These are phyloP conservation scores for Copidosoma floridanum DNA, from an alignment of 1,140 invertebrate genomes.

Conservation along the genomic window DNA sequence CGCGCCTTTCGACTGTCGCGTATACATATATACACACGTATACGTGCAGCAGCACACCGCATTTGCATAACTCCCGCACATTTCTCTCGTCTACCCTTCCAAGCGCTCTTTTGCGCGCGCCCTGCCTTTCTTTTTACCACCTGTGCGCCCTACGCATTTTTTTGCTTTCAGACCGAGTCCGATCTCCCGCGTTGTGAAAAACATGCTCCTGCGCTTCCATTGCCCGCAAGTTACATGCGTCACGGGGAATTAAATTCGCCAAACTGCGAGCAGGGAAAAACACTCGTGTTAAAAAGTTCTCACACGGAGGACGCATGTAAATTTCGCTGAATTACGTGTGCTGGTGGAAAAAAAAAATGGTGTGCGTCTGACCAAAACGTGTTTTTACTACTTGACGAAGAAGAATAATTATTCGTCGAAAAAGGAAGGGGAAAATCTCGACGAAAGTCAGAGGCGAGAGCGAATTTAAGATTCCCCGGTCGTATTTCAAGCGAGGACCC, in stretches of 20 bases:
- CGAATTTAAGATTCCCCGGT: not conserved
- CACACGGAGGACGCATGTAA: no score
- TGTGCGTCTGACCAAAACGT: slow-evolving; percentile 5
- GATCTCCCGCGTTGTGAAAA: slow-evolving; percentile 1
- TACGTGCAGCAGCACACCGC: not conserved
- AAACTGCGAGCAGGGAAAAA: no score
- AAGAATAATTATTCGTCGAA: not conserved
- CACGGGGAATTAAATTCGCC: not conserved
- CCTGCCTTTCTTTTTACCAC: not conserved
- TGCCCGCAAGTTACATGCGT: no score
- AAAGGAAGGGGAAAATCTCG: not conserved
- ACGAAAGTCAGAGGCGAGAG: not conserved
- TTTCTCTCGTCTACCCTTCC: not conserved
- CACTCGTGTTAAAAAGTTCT: no score
- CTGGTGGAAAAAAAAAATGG: no score
- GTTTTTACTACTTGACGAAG: slow-evolving; percentile 9
- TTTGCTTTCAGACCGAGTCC: not conserved
- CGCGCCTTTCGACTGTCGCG: slow-evolving; percentile 7
- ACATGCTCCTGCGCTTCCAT: slow-evolving; percentile 1
- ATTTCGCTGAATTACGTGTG: no score
- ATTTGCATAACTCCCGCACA: slow-evolving; percentile 15
- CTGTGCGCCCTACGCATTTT: not conserved
- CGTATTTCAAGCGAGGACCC: slow-evolving; percentile 6
- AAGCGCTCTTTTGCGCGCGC: not conserved
- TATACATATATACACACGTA: no score